phyloP scores from a whole-genome alignment of 2,888 invertebrate genomes.

The Esperia sulphurella region DNA sequence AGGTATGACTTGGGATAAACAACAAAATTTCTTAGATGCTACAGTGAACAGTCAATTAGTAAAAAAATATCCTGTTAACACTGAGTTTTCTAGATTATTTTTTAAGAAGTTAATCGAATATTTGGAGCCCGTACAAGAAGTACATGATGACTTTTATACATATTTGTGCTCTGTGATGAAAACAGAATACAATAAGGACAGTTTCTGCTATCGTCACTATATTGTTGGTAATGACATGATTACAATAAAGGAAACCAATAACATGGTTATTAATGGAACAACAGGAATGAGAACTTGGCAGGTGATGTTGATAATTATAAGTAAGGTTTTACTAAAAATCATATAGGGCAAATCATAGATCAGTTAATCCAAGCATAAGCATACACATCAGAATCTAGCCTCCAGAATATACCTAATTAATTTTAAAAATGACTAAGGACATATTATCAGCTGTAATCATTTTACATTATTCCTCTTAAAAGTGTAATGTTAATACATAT shows the following conservation, averaged over 20 bases:
- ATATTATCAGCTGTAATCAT: too few relatives aligned
- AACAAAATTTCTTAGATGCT: conserved; percentile 76
- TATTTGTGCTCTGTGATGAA: conserved; percentile 77
- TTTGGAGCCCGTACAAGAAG: conserved; percentile 78
- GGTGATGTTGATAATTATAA: conserved; percentile 49
- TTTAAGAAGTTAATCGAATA: conserved; percentile 81
- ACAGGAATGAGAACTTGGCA: conserved; percentile 90
- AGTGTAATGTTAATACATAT: not conserved
- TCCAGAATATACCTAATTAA: too few relatives aligned
- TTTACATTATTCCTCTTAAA: too few relatives aligned
- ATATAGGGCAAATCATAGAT: not conserved
- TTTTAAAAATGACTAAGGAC: too few relatives aligned
- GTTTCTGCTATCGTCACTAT: conserved; percentile 83
- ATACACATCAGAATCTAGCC: too few relatives aligned
- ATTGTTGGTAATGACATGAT: conserved; percentile 62
- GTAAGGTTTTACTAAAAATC: not conserved
- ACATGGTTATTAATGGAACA: conserved; percentile 87
- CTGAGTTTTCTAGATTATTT: conserved; percentile 81
- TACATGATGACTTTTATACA: conserved; percentile 83
- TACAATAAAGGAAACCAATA: conserved; percentile 84
- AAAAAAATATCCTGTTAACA: conserved; percentile 80
- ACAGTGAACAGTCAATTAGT: conserved; percentile 79
- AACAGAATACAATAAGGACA: conserved; percentile 28
- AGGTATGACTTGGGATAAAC: conserved; percentile 68
- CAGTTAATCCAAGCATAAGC: too few relatives aligned